Base-by-base conservation (phyloP, 2,113 vertebrate genomes). In the Melanostigma gelatinosum region DNA sequence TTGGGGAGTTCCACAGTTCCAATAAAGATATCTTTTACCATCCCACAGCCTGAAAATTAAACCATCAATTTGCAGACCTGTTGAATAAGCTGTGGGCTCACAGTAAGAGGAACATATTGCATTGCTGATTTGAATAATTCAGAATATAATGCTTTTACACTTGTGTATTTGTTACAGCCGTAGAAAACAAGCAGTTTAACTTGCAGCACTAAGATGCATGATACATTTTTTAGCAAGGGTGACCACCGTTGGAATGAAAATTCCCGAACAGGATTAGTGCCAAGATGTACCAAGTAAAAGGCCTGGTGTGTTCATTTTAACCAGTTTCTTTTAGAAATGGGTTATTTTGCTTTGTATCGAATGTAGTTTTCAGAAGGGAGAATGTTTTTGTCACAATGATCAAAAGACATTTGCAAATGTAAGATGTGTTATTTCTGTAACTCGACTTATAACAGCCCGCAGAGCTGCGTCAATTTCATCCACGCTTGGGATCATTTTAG, bases 11-110 rank as follows among this genome's bases (percentile, higher is more conserved):
- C 1, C 27, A 58, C 1, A 42, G 22, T 22, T 74, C 2, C 54
- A 72, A 66, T 62, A 65, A 79, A 79, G 54, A 22, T 1, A 46
- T 18, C 13, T 38, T 63, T 79, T 46, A 80, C 44, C 46, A 48
- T 54, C 36, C 20, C 12, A 42, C 12, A 62, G 40, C 8, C 60
- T 66, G 36, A 76, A 85, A 76, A 79, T 65, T 11, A 64, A 78
- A 62, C 38, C n/a, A 29, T 60, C 50, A 13, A 61, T 77, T 24
- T 55, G 40, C 22, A 57, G 38, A 55, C 64, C 46, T 58, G 11
- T 20, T 73, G 63, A 54, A 54, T 34, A 16, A 48, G 16, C 8
- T 32, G 8, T 42, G 6, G 5, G 32, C 27, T 77, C 66, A 36
- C 15, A 40, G 9, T 34, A 71, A 60, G 27, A 54, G 48, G 7